Evolutionary conservation across 2,797 vertebrate species (phyloP).

Genomic region (Podarcis siculus): DNA sequence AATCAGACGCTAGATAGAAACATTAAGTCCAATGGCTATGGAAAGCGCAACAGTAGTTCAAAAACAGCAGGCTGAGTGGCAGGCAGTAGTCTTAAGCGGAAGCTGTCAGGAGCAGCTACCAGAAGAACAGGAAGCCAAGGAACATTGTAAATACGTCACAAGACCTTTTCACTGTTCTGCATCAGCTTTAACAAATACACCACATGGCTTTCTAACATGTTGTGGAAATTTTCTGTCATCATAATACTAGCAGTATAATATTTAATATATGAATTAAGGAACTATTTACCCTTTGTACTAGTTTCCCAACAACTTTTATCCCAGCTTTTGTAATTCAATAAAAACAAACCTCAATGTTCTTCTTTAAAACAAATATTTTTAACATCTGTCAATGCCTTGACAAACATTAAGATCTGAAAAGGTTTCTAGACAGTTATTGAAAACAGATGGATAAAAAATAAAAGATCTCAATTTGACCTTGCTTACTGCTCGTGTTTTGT

Average conservation of each 20-base stretch:
- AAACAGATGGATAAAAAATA: accelerated
- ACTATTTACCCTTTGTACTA: background rate
- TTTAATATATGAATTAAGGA: slow-evolving; percentile 5
- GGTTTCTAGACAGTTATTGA: background rate
- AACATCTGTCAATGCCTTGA: slow-evolving; percentile 1
- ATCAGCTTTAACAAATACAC: slow-evolving; percentile 20
- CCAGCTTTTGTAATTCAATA: background rate
- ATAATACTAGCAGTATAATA: background rate
- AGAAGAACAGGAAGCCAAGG: background rate
- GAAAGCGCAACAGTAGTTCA: background rate
- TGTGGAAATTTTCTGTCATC: background rate
- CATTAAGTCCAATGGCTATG: background rate
- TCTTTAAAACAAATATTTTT: slow-evolving; percentile 29
- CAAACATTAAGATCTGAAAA: background rate
- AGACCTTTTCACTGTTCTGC: background rate
- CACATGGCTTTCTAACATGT: background rate
- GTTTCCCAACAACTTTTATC: background rate
- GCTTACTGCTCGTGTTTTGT: too few species aligned
- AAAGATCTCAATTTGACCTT: background rate
- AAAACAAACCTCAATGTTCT: background rate
- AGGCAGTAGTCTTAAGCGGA: background rate
- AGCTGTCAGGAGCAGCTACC: background rate
- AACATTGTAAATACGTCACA: background rate
- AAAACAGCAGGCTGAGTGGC: background rate
- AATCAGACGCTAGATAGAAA: background rate